phyloP scores from a whole-genome alignment of 2,113 vertebrate genomes.

The Rafetus swinhoei region DNA sequence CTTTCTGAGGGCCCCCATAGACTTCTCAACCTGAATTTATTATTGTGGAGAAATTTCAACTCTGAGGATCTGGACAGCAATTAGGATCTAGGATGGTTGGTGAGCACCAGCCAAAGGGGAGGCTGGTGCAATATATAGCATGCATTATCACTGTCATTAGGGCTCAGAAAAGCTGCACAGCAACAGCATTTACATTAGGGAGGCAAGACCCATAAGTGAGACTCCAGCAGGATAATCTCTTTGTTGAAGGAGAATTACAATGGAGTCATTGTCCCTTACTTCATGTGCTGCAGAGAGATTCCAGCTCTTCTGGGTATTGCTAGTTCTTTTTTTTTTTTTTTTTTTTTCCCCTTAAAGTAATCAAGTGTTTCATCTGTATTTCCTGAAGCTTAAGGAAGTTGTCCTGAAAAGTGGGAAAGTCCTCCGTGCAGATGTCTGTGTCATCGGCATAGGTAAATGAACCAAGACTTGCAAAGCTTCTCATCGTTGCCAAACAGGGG shows the following conservation, averaged over 20 bases:
- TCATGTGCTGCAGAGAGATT: rapidly evolving
- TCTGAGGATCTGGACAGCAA: neutral
- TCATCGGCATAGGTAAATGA: conserved; percentile 92
- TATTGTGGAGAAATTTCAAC: neutral
- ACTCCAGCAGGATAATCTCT: neutral
- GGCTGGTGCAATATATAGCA: neutral
- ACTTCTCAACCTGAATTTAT: neutral
- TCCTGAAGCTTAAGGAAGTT: conserved; percentile 92
- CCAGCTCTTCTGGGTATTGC: neutral
- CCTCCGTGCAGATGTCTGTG: conserved; percentile 92
- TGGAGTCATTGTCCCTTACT: neutral
- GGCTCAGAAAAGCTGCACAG: neutral
- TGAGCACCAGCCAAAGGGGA: neutral
- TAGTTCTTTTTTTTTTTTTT: rapidly evolving
- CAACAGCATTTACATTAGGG: neutral
- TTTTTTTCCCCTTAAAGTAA: neutral
- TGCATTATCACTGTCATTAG: neutral
- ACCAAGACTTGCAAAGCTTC: rapidly evolving
- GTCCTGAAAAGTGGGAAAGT: conserved; percentile 98
- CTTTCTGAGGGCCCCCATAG: neutral
- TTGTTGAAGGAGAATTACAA: neutral
- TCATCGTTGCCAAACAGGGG: too few relatives aligned
- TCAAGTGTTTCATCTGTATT: rapidly evolving
- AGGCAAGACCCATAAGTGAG: neutral
- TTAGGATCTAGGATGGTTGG: neutral